phyloP scores from a whole-genome alignment of 1,140 invertebrate species.

The Piezodorus guildinii region DNA sequence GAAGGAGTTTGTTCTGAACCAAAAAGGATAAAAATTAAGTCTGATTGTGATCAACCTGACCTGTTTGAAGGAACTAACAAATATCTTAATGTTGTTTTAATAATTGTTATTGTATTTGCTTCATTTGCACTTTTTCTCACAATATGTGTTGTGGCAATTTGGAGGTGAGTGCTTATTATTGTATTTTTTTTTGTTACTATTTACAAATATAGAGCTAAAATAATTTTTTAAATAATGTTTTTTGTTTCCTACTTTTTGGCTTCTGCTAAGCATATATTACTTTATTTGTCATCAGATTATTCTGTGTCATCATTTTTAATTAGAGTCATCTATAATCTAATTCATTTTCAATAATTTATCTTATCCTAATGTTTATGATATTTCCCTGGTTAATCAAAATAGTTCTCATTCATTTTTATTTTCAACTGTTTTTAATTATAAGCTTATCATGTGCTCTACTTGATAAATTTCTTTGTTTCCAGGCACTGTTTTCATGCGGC shows the following conservation, averaged over 20 bases:
- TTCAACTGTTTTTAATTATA: slow-evolving; percentile 9
- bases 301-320: too few relatives aligned
- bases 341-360: too few relatives aligned
- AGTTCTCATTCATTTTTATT: neutral
- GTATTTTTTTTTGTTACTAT: too few relatives aligned
- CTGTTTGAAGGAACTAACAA: slow-evolving; percentile 37
- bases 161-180: slow-evolving; percentile 49
- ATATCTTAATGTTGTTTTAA: slow-evolving; percentile 40
- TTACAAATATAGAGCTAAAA: too few relatives aligned
- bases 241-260: too few relatives aligned
- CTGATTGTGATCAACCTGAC: slow-evolving; percentile 22
- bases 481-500: slow-evolving; percentile 70
- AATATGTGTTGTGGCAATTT: slow-evolving; percentile 57
- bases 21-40: slow-evolving; percentile 39
- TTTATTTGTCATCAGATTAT: too few relatives aligned
- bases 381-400: neutral
- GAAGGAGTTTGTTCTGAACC: slow-evolving; percentile 52
- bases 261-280: too few relatives aligned
- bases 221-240: too few relatives aligned
- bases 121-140: slow-evolving; percentile 57
- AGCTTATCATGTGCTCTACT: slow-evolving; percentile 17
- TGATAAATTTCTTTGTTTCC: slow-evolving; percentile 31
- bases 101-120: slow-evolving; percentile 58
- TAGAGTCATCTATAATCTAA: too few relatives aligned
- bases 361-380: neutral